Evolutionary conservation across 2,797 vertebrate species (phyloP), one percentile per base, ranked within the genome.

Genomic region (Hirundo rustica): DNA sequence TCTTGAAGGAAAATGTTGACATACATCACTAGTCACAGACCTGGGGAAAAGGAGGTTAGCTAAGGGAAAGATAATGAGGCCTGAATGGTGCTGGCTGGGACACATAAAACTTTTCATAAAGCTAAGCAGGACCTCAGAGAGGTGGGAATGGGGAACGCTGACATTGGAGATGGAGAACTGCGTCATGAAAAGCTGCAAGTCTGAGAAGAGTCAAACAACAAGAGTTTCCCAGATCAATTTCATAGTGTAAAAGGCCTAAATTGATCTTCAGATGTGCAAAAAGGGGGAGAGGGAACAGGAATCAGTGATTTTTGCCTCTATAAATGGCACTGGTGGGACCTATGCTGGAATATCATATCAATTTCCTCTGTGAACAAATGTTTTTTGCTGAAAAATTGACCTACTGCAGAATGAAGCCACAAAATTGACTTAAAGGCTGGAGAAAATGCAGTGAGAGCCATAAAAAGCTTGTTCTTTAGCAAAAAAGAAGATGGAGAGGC

Each of bases 301-400:
- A 76, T 65, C 86, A 5, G 68, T 67, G 61, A 83, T 66, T 93
- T 92, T 85, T 62, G 72, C 57, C 60, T 91, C 68, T 89, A 1
- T 68, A 83, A 68, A 91, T 58, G 51, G 78, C 61, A 77, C 62
- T 66, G 68, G 73, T 81, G 85, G 47, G 89, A 93, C 72, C 58
- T 70, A 13, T 29, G 44, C 40, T 80, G 48, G 85, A 93, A 73
- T 55, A 96, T 53, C 66, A 54, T 70, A 93, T 88, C 83, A 62
- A 84, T 94, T 86, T 90, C 73, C 47, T 84, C 83, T n/a, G 36
- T 45, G 93, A 95, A 88, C 66, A 61, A 79, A 88, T 90, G 82
- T 86, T 96, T 81, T 57, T 89, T 82, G 60, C 22, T 88, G 94
- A 96, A 95, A 94, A 93, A 88, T 29, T 71, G 92, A 95, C 89